Evolutionary conservation across 1,140 invertebrate species (phyloP).

Genomic region (Rhopalosiphum maidis): DNA sequence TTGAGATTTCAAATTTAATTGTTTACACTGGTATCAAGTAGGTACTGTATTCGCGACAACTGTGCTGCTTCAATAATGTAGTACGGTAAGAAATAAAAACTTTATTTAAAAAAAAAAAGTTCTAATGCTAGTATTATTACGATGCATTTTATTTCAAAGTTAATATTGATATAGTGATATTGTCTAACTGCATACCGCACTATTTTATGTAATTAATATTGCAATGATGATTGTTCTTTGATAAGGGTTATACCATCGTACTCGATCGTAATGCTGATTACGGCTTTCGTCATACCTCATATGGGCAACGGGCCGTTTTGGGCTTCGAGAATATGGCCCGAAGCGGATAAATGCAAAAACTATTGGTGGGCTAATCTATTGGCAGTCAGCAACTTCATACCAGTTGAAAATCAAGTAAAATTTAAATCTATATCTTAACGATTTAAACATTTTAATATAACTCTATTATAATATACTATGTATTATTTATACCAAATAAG

Average conservation of each 20-base stretch:
- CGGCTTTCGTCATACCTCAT: conserved; percentile 72
- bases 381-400: conserved; percentile 83
- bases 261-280: conserved; percentile 71
- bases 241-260: conserved; percentile 75
- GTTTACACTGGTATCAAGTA: too few species aligned
- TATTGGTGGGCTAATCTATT: conserved; percentile 87
- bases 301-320: conserved; percentile 74
- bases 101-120: neutral
- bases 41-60: neutral
- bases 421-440: neutral
- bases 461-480: neutral
- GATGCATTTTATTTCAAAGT: neutral
- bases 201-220: neutral
- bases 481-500: neutral
- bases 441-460: neutral
- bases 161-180: neutral
- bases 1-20: too few species aligned
- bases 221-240: conserved; percentile 58
- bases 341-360: conserved; percentile 71
- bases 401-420: conserved; percentile 70
- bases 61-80: neutral
- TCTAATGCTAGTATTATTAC: neutral
- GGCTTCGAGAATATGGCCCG: conserved; percentile 67
- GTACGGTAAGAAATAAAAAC: too few species aligned
- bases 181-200: neutral